Base-by-base conservation (phyloP, 2,113 vertebrate genomes). In the Ophthalmolycus amberensis region DNA sequence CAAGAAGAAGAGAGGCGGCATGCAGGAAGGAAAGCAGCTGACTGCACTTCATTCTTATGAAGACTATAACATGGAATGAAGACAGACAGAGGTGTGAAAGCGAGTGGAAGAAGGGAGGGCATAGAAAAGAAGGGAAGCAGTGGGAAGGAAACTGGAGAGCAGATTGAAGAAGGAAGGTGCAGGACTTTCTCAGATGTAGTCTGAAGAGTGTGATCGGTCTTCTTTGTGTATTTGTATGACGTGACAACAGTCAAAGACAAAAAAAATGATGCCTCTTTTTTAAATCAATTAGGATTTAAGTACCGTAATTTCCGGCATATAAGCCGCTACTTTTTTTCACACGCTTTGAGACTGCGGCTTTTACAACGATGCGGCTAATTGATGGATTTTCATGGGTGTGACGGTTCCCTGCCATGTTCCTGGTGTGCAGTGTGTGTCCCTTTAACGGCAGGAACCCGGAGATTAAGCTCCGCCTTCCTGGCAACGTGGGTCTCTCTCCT, bases 1-100 rank as follows among this genome's bases (percentile, higher is more conserved):
- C 48, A 46, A 70, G 76, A 66, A 62, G 9, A 77, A 67, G 69
- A 75, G 60, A 58, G 8, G 54, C 4, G 12, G 27, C 48, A 65
- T 8, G 38, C 32, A 75, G 37, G 52, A 34, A 60, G 34, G 46
- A 54, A 58, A 75, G 63, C 50, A 74, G 82, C 88, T 83, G 84
- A 81, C 29, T 46, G 56, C 38, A 73, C 48, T 11, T 66, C 16
- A 63, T 70, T 63, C 50, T 40, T 27, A 64, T 18, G 32, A 52
- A 56, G 54, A 63, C 69, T 73, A 15, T 68, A 9, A 73, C 20
- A 56, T n/a, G 40, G 64, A 37, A 15, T 66, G 22, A 73, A 12
- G 56, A 77, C 10, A 65, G 68, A 66, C 16, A 56, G 68, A 69
- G 48, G 69, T 29, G 20, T 64, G 11, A 73, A 42, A 54, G 3